Percentiles rank a stretch among this genome's conserved stretches.
These are phyloP conservation scores for Hetaerina titia DNA, from an alignment of 2,888 invertebrate genomes.

Conservation along the genomic window DNA sequence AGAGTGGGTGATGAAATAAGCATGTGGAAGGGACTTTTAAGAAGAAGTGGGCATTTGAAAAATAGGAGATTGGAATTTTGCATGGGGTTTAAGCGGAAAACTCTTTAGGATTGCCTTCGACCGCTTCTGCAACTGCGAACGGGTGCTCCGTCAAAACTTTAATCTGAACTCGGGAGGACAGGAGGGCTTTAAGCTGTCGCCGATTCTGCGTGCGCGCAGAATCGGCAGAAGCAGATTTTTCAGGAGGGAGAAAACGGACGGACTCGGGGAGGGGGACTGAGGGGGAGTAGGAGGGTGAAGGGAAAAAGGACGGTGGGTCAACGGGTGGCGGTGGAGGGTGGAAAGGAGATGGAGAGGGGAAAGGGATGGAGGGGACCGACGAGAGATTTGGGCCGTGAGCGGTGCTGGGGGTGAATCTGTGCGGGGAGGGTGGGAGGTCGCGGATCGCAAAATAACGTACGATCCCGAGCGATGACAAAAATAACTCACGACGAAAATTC, in stretches of 20 bases:
- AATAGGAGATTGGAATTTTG: no score
- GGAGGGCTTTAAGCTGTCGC: neutral
- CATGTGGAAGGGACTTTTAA: no score
- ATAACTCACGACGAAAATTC: no score
- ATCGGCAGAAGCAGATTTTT: neutral
- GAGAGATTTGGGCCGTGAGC: no score
- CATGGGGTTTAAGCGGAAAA: neutral
- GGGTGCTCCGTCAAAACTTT: neutral
- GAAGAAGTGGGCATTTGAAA: no score
- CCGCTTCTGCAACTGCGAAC: neutral
- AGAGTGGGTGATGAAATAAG: no score
- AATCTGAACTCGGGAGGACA: neutral
- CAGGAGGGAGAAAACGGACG: no score
- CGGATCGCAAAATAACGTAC: neutral
- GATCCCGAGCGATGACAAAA: slow-evolving; percentile 22
- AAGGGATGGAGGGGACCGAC: no score
- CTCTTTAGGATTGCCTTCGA: neutral
- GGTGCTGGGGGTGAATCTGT: no score
- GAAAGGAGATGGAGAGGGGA: no score
- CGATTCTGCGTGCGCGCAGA: neutral
- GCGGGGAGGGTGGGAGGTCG: neutral
- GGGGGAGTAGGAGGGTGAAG: neutral
- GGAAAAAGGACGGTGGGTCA: no score
- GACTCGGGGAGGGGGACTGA: neutral
- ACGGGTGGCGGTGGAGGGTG: no score